Base-by-base conservation (phyloP, 1,140 invertebrate species). In the Drosophila arawakana region DNA sequence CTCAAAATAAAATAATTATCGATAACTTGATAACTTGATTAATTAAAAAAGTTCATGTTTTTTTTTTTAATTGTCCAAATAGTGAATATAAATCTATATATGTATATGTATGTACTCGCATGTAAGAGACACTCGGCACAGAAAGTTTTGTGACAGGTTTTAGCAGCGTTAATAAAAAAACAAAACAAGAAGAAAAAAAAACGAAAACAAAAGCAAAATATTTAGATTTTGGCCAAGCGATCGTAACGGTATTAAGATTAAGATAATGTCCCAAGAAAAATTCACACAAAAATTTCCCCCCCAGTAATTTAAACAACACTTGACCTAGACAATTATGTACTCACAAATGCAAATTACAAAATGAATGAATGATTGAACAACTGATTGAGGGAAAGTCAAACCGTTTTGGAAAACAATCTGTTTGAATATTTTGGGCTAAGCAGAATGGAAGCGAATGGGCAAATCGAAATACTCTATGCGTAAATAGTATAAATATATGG, bases 401-500 rank as follows among this genome's bases (percentile, higher is more conserved):
- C 11, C 25, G 25, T 2, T 30, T 30, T 30, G 25, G 4, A 30
- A 25, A 30, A 50, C 7, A 49, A 49, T 25, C 41, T 6, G 41
- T 43, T 43, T 43, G 11, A 9, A 25, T 18, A 25, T 7, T n/a
- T 15, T n/a, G 25, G n/a, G 49, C n/a, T 15, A 30, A 11, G 10
- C 4, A 11, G 21, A 21, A 21, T 21, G 18, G 18, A 50, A 25
- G 50, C 5, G 25, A 54, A 18, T 18, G 54, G 11, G 15, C 60
- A 50, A 34, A 18, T 25, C 13, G 18, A 49, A 58, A 62, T 49
- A 61, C 21, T 60, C 43, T 68, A 78, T 78, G 65, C 63, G 76
- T 70, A 73, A 79, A 74, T 79, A 88, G 76, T 79, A 46, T 88
- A 76, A 88, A 88, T 82, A 50, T 79, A 82, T 30, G 25, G 25